phyloP scores from a whole-genome alignment of 2,113 vertebrate genomes.

The Heterotilapia buettikoferi region DNA sequence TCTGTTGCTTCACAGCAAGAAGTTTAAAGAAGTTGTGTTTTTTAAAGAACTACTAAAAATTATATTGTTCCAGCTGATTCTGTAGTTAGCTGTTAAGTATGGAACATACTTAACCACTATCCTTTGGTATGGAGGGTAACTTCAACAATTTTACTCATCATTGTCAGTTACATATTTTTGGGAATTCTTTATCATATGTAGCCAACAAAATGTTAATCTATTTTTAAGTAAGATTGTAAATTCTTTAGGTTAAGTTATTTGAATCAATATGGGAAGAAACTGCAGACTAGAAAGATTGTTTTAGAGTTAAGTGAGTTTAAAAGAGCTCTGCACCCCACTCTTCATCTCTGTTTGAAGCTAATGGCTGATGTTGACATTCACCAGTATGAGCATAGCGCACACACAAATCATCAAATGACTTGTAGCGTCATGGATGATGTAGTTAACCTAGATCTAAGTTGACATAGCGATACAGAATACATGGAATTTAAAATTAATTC shows the following conservation, averaged over 20 bases:
- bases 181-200: not conserved
- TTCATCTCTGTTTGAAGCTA: not conserved
- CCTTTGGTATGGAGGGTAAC: not conserved
- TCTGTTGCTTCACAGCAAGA: not conserved
- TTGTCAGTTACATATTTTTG: not conserved
- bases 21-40: not conserved
- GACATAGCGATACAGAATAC: not conserved
- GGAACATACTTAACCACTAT: not conserved
- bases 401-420: not conserved
- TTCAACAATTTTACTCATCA: not conserved
- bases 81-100: not conserved
- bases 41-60: not conserved
- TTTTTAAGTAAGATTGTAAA: not conserved
- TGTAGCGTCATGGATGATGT: not conserved
- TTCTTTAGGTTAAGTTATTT: not conserved
- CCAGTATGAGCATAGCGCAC: fast-evolving
- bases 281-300: not conserved
- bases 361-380: not conserved
- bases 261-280: not conserved
- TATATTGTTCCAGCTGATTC: not conserved
- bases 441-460: not conserved
- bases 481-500: not conserved
- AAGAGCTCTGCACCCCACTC: not conserved
- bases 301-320: not conserved
- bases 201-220: not conserved